A percentile compares a stretch with the other conserved stretches of the same genome.
Conservation (phyloP, 92 coral and sea anemone species). For the Bergia puertoricense region DNA sequence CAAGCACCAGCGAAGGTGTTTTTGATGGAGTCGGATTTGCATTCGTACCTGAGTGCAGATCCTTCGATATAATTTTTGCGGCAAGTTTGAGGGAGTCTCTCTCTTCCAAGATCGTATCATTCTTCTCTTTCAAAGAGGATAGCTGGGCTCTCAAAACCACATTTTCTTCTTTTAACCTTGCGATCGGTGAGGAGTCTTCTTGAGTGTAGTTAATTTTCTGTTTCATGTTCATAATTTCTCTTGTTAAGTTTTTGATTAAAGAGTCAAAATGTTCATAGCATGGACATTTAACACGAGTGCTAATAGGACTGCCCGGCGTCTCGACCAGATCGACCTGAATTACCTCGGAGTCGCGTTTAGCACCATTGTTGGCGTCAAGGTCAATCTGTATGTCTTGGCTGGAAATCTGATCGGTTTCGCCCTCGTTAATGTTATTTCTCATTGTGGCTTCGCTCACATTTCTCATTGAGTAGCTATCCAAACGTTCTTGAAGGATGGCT, state of each 20-base stretch:
- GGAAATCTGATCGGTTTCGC: no score
- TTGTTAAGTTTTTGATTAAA: conserved; percentile 1
- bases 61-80: conserved; percentile 23
- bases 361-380: no score
- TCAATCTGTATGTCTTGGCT: no score
- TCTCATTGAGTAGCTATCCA: conserved; percentile 3
- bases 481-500: not conserved
- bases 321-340: not conserved
- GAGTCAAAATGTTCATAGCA: not conserved
- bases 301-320: not conserved
- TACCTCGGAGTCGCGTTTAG: no score
- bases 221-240: not conserved
- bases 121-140: conserved; percentile 7
- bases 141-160: not conserved
- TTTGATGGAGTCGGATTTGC: conserved; percentile 11
- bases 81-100: conserved; percentile 14
- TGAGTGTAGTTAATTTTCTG: not conserved
- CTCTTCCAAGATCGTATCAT: not conserved
- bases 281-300: not conserved
- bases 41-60: not conserved
- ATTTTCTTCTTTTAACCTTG: conserved; percentile 5
- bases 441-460: not conserved
- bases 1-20: conserved; percentile 15
- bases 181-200: not conserved
- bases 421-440: not conserved